Base-by-base conservation (phyloP, 2,888 invertebrate genomes). In the Corbicula japonica region DNA sequence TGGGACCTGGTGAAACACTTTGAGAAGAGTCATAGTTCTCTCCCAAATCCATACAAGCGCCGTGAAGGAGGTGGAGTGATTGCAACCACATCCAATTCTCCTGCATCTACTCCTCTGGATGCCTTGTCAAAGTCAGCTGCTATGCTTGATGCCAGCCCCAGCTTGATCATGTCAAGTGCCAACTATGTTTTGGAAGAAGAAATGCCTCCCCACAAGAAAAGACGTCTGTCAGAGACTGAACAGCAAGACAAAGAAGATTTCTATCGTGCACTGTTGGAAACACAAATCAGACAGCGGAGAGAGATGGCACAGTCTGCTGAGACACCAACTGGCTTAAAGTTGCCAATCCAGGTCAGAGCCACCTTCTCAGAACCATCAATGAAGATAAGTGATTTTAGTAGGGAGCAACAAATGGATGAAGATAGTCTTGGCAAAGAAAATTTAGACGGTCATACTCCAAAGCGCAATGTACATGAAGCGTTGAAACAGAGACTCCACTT, bases 1-100 rank as follows among this genome's bases (percentile, higher is more conserved):
- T 92, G 93, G 92, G 93, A 93, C 80, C 86, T 93, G 50, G 93
- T 92, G 21, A 91, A 92, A 66, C 93, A 93, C 78, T 93, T 93
- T 84, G 92, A 92, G 63, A 92, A 92, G 73, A 90, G 91, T 63
- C 93, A 93, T 70, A 87, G 85, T 48, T 84, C 86, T 26, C 86
- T 91, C 30, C 90, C 92, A 4, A 93, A 93, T 83, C 93, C 93
- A 4, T 92, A 93, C 84, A 91, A 91, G 72, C 85, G 89, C 62
- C 85, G 91, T 54, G 91, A 91, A 68, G 84, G 85, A 46, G 86
- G 83, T 30, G 83, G 81, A 52, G 76, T 82, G 30, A 54, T 65
- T 6, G 61, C 76, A 26, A 46, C 77, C 8, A 38, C 71, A 5
- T 56, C 66, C 52, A 60, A 30, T 10, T 77, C 72, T 12, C 76